Conservation (phyloP, 2,888 invertebrate genomes). For the Lithophane socia region DNA sequence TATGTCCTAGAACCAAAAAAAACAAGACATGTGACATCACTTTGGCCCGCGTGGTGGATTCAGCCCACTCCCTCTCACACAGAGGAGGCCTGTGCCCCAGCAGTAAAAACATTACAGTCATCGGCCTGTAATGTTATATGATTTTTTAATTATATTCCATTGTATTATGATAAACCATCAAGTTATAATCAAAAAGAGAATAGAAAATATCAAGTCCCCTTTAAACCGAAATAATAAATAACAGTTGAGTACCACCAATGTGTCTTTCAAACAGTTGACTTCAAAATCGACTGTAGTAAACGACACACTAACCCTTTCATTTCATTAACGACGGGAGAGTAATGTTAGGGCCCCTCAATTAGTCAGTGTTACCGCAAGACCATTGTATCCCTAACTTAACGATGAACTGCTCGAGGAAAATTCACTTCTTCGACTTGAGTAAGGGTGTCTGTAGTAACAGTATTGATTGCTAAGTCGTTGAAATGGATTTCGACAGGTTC, state of each 20-base stretch:
- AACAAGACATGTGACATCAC: too few species aligned
- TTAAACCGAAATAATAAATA: background rate
- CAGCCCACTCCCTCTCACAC: too few species aligned
- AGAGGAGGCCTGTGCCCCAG: too few species aligned
- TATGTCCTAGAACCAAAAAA: too few species aligned
- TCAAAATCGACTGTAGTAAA: constrained; percentile 51
- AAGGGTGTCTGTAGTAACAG: background rate
- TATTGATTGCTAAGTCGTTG: constrained; percentile 17
- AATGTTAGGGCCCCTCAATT: constrained; percentile 61
- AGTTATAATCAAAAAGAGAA: background rate
- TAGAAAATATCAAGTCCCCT: background rate
- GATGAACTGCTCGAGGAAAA: constrained; percentile 48
- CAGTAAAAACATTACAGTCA: too few species aligned
- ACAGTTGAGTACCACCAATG: background rate
- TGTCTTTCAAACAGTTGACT: constrained; percentile 28
- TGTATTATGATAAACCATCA: background rate
- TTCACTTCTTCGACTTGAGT: constrained; percentile 27
- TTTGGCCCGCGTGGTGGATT: too few species aligned
- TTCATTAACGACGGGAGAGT: constrained; percentile 59
- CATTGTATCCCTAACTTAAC: constrained; percentile 53
- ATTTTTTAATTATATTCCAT: background rate
- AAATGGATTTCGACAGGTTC: background rate
- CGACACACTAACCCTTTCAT: constrained; percentile 62
- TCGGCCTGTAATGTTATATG: too few species aligned
- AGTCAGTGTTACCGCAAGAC: constrained; percentile 60